A percentile compares a stretch with the other conserved stretches of the same genome.
These are phyloP conservation scores for Barypeithes pellucidus DNA, from an alignment of 2,888 invertebrate species.

Conservation along the genomic window DNA sequence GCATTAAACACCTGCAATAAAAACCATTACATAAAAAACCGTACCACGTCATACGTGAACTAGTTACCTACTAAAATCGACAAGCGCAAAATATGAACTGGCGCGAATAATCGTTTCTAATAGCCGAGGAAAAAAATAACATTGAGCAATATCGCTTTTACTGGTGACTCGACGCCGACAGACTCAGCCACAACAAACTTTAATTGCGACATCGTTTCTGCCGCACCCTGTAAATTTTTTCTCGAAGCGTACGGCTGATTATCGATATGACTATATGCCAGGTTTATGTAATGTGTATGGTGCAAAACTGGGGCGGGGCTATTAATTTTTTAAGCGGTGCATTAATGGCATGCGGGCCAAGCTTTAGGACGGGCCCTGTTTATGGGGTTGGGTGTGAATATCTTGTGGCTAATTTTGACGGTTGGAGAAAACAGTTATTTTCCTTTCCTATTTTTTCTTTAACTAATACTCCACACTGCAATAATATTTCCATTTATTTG, in stretches of 20 bases:
- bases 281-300: conserved; percentile 8
- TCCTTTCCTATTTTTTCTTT: no score
- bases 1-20: conserved; percentile 17
- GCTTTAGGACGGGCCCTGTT: not conserved
- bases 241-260: not conserved
- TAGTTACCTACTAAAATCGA: conserved; percentile 27
- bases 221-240: conserved; percentile 32
- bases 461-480: no score
- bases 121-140: conserved; percentile 5
- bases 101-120: conserved; percentile 26
- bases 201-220: conserved; percentile 13
- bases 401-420: no score
- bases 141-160: conserved; percentile 14
- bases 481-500: no score
- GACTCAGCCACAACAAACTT: conserved; percentile 7
- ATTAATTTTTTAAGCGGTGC: not conserved
- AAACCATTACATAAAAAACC: conserved; percentile 20
- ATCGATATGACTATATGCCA: not conserved
- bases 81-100: conserved; percentile 22
- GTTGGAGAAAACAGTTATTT: no score
- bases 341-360: not conserved
- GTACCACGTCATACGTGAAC: conserved; percentile 20
- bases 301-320: not conserved
- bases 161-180: not conserved
- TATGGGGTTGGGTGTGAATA: no score